These are phyloP conservation scores for Ceyx margarethae DNA, from an alignment of 2,113 vertebrate species.

Conservation along the genomic window DNA sequence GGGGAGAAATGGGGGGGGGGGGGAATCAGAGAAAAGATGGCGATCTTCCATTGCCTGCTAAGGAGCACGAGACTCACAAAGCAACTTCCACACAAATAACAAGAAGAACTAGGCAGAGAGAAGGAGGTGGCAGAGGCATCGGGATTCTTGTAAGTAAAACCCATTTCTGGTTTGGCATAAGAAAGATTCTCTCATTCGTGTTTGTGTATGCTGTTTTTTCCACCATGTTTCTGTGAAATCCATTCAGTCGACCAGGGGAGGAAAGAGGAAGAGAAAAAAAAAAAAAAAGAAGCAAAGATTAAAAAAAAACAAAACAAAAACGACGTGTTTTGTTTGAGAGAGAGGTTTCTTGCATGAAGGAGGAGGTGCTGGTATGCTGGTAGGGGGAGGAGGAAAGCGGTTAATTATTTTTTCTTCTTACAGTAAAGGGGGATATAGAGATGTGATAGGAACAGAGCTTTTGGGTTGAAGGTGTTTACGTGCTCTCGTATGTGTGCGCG, in stretches of 20 bases:
- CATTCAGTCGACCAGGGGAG: conserved; percentile 66
- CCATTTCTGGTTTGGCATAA: conserved; percentile 58
- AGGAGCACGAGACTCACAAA: conserved; percentile 83
- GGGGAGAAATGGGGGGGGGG: no score
- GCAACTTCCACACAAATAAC: conserved; percentile 80
- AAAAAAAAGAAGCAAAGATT: background rate
- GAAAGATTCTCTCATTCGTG: background rate
- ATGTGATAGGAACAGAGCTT: conserved; percentile 78
- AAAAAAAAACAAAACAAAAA: background rate
- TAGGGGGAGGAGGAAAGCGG: conserved; percentile 42
- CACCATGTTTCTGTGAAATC: conserved; percentile 12
- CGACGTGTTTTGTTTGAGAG: background rate
- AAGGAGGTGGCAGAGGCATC: conserved; percentile 33
- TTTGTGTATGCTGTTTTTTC: background rate
- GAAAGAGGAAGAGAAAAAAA: background rate
- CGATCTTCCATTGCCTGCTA: conserved; percentile 89
- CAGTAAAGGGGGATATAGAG: conserved; percentile 46
- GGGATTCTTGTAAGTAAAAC: conserved; percentile 67
- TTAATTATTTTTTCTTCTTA: conserved; percentile 71
- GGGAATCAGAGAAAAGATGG: no score
- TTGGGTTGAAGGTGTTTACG: background rate
- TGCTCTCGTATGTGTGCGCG: no score
- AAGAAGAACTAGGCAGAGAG: conserved; percentile 62
- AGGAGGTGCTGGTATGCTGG: conserved; percentile 24
- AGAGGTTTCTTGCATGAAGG: background rate